These are phyloP conservation scores for Pipistrellus nathusii DNA, from an alignment of 2,797 vertebrate genomes.

Conservation along the genomic window DNA sequence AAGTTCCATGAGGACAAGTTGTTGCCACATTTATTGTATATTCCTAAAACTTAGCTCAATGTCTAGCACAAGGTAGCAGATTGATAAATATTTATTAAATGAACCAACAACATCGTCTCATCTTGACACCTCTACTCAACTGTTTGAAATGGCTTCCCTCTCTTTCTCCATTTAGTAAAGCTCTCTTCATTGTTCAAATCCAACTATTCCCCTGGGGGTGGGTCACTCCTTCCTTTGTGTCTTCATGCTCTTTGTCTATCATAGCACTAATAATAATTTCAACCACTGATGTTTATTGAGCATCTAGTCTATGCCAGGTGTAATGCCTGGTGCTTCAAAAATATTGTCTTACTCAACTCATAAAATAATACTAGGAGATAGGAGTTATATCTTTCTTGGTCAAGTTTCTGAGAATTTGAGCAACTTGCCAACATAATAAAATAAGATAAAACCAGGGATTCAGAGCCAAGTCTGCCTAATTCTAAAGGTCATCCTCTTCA, in stretches of 20 bases:
- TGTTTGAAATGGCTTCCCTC: neutral
- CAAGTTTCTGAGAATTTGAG: neutral
- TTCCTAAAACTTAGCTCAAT: neutral
- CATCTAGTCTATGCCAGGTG: neutral
- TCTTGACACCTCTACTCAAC: neutral
- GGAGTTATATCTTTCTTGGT: neutral
- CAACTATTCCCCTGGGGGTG: neutral
- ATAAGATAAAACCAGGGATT: neutral
- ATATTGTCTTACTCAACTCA: neutral
- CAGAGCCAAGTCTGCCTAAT: neutral
- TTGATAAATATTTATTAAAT: neutral
- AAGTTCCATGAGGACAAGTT: neutral
- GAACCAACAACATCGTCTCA: neutral
- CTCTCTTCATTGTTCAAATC: neutral
- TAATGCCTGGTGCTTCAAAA: neutral
- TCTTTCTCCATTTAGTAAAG: neutral
- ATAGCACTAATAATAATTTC: neutral
- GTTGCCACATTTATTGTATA: neutral
- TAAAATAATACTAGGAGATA: neutral
- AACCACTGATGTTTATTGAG: neutral
- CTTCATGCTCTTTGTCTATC: neutral
- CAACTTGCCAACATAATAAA: neutral
- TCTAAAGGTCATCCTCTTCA: neutral
- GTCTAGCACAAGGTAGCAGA: neutral
- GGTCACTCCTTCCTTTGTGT: neutral